Evolutionary conservation across 2,888 invertebrate genomes (phyloP), one percentile per base, ranked within the genome.

Genomic region (Acholoe squamosa): DNA sequence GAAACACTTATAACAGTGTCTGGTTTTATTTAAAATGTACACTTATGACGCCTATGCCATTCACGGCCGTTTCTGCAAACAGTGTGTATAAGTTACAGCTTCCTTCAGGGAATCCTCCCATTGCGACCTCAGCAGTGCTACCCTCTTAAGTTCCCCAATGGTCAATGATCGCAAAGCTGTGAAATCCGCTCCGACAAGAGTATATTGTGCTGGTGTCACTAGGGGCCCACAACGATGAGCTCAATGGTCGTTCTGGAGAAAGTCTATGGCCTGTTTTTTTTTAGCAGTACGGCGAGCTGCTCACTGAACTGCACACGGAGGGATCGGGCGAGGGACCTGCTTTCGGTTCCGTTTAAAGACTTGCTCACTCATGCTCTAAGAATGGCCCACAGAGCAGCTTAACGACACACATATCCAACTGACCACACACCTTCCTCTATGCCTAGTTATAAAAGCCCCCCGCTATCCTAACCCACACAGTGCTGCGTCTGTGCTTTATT

Each of bases 281-380:
- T 61, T 7, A 61, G 61, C 61, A 61, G 61, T 61, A 61, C 61
- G 19, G 61, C 19, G n/a, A 61, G 61, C 61, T 61, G 61, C 61
- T 61, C 61, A n/a, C 61, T n/a, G 61, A 61, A 61, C 61, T 61
- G 61, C 61, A 61, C 61, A 61, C 61, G n/a, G 61, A 61, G 61
- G 61, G 61, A n/a, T 61, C 61, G 61, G 61, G n/a, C 61, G 19
- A n/a, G 61, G 61, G 61, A 61, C 61, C 61, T 61, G 43, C 43
- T 10, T n/a, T 61, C 61, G n/a, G n/a, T 61, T 7, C 61, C 61
- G 61, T 61, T 61, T 61, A 61, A 19, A 61, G 61, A 61, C 61
- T n/a, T 61, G 61, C 61, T 61, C 61, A 61, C 61, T 61, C 61
- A 61, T 61, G 61, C 61, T 61, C 19, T 3, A 19, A 14, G n/a